Conservation (phyloP, 2,113 vertebrate species). For the Takifugu flavidus region DNA sequence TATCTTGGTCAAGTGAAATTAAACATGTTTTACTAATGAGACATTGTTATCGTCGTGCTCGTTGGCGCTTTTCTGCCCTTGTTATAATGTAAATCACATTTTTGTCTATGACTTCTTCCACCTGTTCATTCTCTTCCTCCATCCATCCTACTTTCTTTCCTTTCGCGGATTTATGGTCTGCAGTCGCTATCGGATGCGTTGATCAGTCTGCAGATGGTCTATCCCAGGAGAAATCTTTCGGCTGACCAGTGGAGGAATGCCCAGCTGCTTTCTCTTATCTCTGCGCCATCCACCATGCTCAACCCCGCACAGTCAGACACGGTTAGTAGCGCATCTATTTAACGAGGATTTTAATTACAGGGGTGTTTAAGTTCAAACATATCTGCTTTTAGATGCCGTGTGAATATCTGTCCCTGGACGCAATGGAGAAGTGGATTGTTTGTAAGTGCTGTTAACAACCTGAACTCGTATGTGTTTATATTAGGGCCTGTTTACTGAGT, state of each 20-base stretch:
- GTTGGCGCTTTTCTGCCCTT: background rate
- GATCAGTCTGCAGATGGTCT: slow-evolving; percentile 97
- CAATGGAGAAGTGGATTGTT: slow-evolving; percentile 99
- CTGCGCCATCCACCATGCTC: slow-evolving; percentile 97
- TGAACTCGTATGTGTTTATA: background rate
- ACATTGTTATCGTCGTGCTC: too few species aligned
- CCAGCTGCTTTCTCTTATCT: slow-evolving; percentile 95
- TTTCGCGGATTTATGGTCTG: slow-evolving; percentile 11
- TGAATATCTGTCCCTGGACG: slow-evolving; percentile 96
- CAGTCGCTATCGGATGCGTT: slow-evolving; percentile 95
- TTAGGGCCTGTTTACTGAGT: background rate
- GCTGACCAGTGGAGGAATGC: slow-evolving; percentile 99
- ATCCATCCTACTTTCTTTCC: background rate
- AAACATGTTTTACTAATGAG: background rate
- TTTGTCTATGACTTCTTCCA: background rate
- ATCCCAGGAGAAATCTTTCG: slow-evolving; percentile 94
- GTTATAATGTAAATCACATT: background rate
- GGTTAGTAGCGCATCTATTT: slow-evolving; percentile 17
- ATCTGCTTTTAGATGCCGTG: slow-evolving; percentile 84
- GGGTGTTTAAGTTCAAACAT: background rate
- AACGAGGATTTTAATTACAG: background rate
- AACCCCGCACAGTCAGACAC: slow-evolving; percentile 98
- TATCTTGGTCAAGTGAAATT: background rate
- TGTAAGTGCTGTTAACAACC: slow-evolving; percentile 79
- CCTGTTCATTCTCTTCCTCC: background rate